phyloP scores from a whole-genome alignment of 2,888 invertebrate genomes.

The Meteorus colon region DNA sequence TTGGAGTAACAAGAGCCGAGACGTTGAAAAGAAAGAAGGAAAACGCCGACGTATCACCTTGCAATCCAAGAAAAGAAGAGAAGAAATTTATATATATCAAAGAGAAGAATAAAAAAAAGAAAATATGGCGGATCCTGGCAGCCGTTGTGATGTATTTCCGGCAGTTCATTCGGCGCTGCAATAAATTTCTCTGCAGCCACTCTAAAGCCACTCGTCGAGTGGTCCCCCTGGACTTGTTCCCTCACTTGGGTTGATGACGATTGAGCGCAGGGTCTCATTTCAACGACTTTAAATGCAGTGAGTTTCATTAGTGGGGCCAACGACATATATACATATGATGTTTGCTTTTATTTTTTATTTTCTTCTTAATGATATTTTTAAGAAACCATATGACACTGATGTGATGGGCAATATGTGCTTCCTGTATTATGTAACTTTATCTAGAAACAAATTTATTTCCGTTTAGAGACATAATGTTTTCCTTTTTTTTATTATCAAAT shows the following conservation, averaged over 20 bases:
- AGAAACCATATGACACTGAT: not conserved
- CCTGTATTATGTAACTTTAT: not conserved
- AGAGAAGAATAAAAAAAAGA: slow-evolving; percentile 10
- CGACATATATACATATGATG: not conserved
- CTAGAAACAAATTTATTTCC: not conserved
- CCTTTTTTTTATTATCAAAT: too few species aligned
- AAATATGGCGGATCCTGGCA: slow-evolving; percentile 25
- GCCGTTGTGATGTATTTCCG: slow-evolving; percentile 37
- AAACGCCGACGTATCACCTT: slow-evolving; percentile 29
- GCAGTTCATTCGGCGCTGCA: slow-evolving; percentile 26
- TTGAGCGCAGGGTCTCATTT: slow-evolving; percentile 22
- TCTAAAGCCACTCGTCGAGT: slow-evolving; percentile 13
- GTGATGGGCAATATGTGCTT: not conserved
- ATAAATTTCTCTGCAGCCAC: slow-evolving; percentile 34
- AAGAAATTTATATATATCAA: slow-evolving; percentile 1
- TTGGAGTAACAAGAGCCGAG: not conserved
- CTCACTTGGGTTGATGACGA: slow-evolving; percentile 20
- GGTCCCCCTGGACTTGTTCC: slow-evolving; percentile 16
- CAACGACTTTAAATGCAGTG: slow-evolving; percentile 18
- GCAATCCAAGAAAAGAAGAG: slow-evolving; percentile 19
- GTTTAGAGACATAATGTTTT: too few species aligned
- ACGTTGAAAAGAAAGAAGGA: slow-evolving; percentile 9
- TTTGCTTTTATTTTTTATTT: slow-evolving; percentile 9
- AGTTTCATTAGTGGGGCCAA: slow-evolving; percentile 2
- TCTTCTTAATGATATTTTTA: slow-evolving; percentile 3